These are phyloP conservation scores for Cosmopolites sordidus DNA, from an alignment of 2,888 invertebrate species.

Conservation along the genomic window DNA sequence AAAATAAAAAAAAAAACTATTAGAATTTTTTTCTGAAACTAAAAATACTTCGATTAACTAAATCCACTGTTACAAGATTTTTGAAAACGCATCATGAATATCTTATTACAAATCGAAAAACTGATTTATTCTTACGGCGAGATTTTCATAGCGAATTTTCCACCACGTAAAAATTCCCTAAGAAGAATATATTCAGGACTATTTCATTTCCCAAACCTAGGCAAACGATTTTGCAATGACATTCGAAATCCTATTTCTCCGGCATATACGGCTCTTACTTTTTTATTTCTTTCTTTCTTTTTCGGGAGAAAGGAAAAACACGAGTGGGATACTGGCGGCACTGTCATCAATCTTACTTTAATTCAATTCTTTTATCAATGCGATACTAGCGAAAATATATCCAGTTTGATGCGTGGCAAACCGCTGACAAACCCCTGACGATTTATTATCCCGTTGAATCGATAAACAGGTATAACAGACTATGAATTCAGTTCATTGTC, in stretches of 20 bases:
- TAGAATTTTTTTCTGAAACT: no score
- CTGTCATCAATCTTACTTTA: slow-evolving; percentile 15
- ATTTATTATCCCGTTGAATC: slow-evolving; percentile 14
- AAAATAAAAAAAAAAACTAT: no score
- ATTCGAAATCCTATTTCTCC: neutral
- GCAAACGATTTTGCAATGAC: slow-evolving; percentile 1
- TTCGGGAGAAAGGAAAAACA: slow-evolving; percentile 6
- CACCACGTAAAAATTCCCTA: neutral
- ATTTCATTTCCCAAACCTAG: neutral
- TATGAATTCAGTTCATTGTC: neutral
- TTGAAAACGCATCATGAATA: no score
- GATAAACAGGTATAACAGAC: slow-evolving; percentile 15
- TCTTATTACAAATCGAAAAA: no score
- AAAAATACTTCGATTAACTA: no score
- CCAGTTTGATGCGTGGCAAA: slow-evolving; percentile 15
- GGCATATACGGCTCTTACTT: no score
- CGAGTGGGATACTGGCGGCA: neutral
- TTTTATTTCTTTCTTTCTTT: no score
- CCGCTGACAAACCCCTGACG: slow-evolving; percentile 12
- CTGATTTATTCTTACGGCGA: no score
- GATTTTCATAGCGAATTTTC: no score
- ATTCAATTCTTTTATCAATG: slow-evolving; percentile 17
- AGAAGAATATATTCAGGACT: neutral
- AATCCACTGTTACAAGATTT: no score
- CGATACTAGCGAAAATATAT: slow-evolving; percentile 16